Evolutionary conservation across 2,888 invertebrate genomes (phyloP).

Genomic region (Abrostola tripartita): DNA sequence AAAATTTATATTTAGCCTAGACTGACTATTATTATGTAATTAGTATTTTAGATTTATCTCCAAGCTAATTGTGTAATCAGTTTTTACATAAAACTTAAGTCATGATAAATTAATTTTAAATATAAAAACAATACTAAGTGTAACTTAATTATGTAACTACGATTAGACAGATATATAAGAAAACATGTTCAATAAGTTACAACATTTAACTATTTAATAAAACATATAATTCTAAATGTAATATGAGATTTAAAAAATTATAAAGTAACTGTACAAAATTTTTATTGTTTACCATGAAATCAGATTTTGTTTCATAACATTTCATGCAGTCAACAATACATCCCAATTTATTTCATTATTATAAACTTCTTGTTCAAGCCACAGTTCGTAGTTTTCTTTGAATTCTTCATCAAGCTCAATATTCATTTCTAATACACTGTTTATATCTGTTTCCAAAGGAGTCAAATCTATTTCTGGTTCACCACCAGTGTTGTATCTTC

Average conservation of each 20-base stretch:
- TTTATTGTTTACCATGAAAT: conserved; percentile 37
- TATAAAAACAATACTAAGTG: conserved; percentile 50
- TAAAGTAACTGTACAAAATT: conserved; percentile 64
- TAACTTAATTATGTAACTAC: conserved; percentile 53
- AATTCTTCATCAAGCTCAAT: conserved; percentile 97
- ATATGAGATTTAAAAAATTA: conserved; percentile 56
- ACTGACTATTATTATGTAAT: conserved; percentile 37
- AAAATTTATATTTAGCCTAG: conserved; percentile 39
- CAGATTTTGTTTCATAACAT: conserved; percentile 37
- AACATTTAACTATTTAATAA: conserved; percentile 49
- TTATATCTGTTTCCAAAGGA: conserved; percentile 93
- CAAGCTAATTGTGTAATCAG: conserved; percentile 37
- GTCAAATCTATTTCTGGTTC: conserved; percentile 89
- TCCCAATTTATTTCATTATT: conserved; percentile 95
- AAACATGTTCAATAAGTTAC: conserved; percentile 46
- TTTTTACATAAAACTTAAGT: conserved; percentile 45
- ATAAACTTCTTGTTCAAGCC: conserved; percentile 99
- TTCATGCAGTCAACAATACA: conserved; percentile 77
- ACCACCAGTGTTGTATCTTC: conserved; percentile 92
- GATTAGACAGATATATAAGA: conserved; percentile 53
- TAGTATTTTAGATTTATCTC: conserved; percentile 35
- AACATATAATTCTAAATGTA: conserved; percentile 54
- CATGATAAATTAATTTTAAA: conserved; percentile 49
- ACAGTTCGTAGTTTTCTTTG: conserved; percentile 96
- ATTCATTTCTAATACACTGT: conserved; percentile 93